Evolutionary conservation across 2,797 vertebrate species (phyloP), one percentile per base, ranked within the genome.

Genomic region (Acrossocheilus fasciatus): DNA sequence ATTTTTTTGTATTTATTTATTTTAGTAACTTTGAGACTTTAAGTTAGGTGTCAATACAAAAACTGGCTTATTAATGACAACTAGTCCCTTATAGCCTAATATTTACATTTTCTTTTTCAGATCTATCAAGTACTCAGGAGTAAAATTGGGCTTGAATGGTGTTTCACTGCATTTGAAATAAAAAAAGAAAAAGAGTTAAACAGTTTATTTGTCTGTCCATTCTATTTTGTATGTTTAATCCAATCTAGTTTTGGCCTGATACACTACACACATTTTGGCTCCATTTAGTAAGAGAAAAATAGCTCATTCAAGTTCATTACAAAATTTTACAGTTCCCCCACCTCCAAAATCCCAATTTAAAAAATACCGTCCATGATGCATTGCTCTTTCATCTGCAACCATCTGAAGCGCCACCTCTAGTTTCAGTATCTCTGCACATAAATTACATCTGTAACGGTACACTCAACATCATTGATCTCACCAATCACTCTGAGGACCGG

Each of bases 381-480:
- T 52, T 68, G 45, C 83, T 78, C 17, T 47, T 36, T 7, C 9
- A 50, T 26, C 59, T 77, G 43, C 41, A 54, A 15, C 18, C 11
- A 74, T 83, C 54, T 83, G 34, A 39, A 82, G 66, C 36, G 70
- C 69, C 70, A 74, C 52, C 52, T 30, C 30, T 75, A 66, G 41
- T 83, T 72, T 86, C 14, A 41, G 26, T 81, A 72, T 47, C 75
- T 59, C 66, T 78, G 77, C 64, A 52, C 50, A 78, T 70, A 78
- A 78, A 85, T 78, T 20, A 72, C 50, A 81, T 79, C 47, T 73
- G 39, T 36, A 86, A 86, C 39, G 52, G 52, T 86, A 57, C 26
- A 72, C 54, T 81, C 69, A 70, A 62, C 76, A 86, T 64, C 47
- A 75, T 30, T 77, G 73, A 78, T 70, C 83, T 79, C 76, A 50